Evolutionary conservation across 2,888 invertebrate genomes (phyloP).

Genomic region (Cantharis rustica): DNA sequence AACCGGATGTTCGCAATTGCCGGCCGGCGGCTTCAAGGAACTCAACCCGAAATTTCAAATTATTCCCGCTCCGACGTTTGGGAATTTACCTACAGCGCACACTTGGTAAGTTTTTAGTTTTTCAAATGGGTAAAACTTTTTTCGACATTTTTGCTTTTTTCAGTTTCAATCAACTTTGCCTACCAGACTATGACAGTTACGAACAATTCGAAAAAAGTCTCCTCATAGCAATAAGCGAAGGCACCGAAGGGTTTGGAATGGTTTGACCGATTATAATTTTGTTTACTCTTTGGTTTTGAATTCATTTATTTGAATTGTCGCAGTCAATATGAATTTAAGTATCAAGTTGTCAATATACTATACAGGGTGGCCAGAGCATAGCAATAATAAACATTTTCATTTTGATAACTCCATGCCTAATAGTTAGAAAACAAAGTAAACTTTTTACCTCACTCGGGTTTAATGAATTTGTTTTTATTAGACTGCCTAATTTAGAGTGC

Average conservation of each 20-base stretch:
- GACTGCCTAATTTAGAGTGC: background rate
- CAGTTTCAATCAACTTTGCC: slow-evolving; percentile 93
- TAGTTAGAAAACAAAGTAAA: background rate
- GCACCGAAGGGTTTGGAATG: slow-evolving; percentile 91
- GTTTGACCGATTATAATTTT: slow-evolving; percentile 50
- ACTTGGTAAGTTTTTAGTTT: slow-evolving; percentile 71
- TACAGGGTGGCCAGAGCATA: background rate
- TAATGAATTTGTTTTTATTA: background rate
- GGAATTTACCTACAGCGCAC: slow-evolving; percentile 91
- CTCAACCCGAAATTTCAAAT: slow-evolving; percentile 91
- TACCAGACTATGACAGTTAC: slow-evolving; percentile 93
- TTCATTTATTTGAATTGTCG: background rate
- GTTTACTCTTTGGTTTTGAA: background rate
- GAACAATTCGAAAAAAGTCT: slow-evolving; percentile 91
- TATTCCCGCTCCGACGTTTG: slow-evolving; percentile 86
- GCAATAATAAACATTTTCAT: background rate
- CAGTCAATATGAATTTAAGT: background rate
- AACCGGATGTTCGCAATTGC: slow-evolving; percentile 90
- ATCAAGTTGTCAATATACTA: background rate
- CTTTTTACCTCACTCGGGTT: background rate
- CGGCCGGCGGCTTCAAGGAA: slow-evolving; percentile 87
- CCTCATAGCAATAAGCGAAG: slow-evolving; percentile 91
- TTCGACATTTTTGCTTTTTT: slow-evolving; percentile 42
- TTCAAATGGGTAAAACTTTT: background rate
- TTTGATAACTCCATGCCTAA: no score